A percentile compares a stretch with the other conserved stretches of the same genome.
Evolutionary conservation across 2,797 vertebrate species (phyloP).

Genomic region (Lutjanus campechanus): DNA sequence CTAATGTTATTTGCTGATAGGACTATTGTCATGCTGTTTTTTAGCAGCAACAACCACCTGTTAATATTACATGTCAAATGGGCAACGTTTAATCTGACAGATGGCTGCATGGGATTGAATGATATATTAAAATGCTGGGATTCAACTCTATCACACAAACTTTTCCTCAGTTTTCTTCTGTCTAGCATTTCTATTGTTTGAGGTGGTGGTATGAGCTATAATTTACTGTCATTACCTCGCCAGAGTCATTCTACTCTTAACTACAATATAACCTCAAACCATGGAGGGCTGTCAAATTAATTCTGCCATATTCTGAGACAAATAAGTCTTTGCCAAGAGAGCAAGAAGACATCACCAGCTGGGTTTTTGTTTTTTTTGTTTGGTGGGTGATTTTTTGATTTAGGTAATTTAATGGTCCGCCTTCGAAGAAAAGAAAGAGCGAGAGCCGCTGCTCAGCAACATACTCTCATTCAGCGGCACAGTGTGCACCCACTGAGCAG

Average conservation of each 20-base stretch:
- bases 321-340: not conserved
- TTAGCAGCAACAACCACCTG: conserved; percentile 9
- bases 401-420: too few relatives aligned
- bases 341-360: not conserved
- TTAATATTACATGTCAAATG: not conserved
- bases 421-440: too few relatives aligned
- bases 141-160: not conserved
- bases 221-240: not conserved
- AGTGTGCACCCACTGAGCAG: too few relatives aligned
- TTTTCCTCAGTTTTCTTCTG: not conserved
- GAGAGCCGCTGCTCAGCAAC: too few relatives aligned
- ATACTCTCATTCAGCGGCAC: too few relatives aligned
- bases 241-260: not conserved
- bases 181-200: not conserved
- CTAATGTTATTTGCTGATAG: not conserved
- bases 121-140: not conserved
- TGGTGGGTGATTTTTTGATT: too few relatives aligned
- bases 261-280: not conserved
- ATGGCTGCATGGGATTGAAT: not conserved
- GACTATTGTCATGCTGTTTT: not conserved
- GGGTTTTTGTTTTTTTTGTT: too few relatives aligned
- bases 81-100: not conserved
- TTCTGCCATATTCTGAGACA: not conserved
- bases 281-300: not conserved
- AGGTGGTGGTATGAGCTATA: not conserved